Evolutionary conservation across 2,888 invertebrate species (phyloP).

Genomic region (Isotomurus palustris): DNA sequence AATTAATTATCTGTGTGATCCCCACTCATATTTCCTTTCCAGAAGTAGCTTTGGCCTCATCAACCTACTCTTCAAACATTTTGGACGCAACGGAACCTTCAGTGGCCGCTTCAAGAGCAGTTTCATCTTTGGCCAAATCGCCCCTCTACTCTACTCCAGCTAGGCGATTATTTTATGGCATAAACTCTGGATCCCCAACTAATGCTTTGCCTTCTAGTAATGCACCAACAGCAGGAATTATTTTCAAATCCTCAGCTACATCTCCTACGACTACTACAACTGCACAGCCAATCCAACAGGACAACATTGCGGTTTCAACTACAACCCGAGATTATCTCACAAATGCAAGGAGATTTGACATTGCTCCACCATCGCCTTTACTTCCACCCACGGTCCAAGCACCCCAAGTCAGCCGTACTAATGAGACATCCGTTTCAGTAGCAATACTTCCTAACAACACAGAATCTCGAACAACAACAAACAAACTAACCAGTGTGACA

Average conservation of each 20-base stretch:
- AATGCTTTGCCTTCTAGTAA: no score
- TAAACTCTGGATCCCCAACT: neutral
- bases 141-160: conserved; percentile 8
- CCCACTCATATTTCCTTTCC: neutral
- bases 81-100: conserved; percentile 21
- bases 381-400: neutral
- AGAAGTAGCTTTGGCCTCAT: conserved; percentile 16
- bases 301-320: neutral
- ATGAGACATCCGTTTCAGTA: conserved; percentile 27
- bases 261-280: neutral
- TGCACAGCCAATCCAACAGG: neutral
- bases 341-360: no score
- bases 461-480: conserved; percentile 24
- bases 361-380: neutral
- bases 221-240: conserved; percentile 3
- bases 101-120: conserved; percentile 13
- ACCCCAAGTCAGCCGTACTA: conserved; percentile 23
- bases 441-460: conserved; percentile 17
- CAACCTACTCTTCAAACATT: conserved; percentile 16
- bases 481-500: conserved; percentile 15
- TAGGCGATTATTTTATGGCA: conserved; percentile 29
- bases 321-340: neutral
- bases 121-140: conserved; percentile 16
- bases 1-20: neutral
- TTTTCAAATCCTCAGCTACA: no score